A percentile compares a stretch with the other conserved stretches of the same genome.
These are phyloP conservation scores for Porites divaricata DNA, from an alignment of 92 coral and sea anemone genomes.

Conservation along the genomic window DNA sequence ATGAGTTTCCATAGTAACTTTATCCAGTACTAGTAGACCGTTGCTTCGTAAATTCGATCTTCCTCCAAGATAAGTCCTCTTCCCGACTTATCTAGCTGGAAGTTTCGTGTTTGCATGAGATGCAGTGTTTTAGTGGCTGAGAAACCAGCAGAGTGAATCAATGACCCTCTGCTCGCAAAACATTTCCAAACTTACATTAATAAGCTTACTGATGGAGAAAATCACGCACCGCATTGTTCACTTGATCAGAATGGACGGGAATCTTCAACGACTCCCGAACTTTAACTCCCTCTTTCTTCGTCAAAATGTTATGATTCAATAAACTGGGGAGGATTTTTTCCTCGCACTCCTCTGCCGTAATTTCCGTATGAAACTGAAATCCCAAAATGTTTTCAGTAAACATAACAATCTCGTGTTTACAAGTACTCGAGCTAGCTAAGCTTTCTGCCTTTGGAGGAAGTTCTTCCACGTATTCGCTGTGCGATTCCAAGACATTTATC, in stretches of 20 bases:
- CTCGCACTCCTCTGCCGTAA: conserved; percentile 60
- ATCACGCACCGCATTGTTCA: conserved; percentile 37
- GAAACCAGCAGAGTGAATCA: too few relatives aligned
- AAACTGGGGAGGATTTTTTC: conserved; percentile 66
- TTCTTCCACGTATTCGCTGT: conserved; percentile 79
- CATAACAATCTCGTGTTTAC: conserved; percentile 80
- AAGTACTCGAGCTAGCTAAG: conserved; percentile 73
- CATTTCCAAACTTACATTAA: background rate
- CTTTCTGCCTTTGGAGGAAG: conserved; percentile 70
- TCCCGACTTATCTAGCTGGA: too few relatives aligned
- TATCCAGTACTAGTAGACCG: too few relatives aligned
- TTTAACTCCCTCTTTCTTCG: conserved; percentile 41
- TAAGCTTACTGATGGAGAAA: conserved; percentile 38
- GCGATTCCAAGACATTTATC: conserved; percentile 68
- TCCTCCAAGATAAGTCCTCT: too few relatives aligned
- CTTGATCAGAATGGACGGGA: conserved; percentile 46
- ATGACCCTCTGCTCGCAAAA: background rate
- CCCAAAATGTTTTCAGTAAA: conserved; percentile 78
- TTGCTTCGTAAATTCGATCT: too few relatives aligned
- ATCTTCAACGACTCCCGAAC: conserved; percentile 53
- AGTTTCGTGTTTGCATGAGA: too few relatives aligned
- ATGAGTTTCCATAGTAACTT: too few relatives aligned
- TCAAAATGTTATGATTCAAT: conserved; percentile 42
- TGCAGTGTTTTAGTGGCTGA: too few relatives aligned
- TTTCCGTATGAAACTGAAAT: conserved; percentile 82